Conservation (phyloP, 2,888 invertebrate species). For the Zelleria hepariella region DNA sequence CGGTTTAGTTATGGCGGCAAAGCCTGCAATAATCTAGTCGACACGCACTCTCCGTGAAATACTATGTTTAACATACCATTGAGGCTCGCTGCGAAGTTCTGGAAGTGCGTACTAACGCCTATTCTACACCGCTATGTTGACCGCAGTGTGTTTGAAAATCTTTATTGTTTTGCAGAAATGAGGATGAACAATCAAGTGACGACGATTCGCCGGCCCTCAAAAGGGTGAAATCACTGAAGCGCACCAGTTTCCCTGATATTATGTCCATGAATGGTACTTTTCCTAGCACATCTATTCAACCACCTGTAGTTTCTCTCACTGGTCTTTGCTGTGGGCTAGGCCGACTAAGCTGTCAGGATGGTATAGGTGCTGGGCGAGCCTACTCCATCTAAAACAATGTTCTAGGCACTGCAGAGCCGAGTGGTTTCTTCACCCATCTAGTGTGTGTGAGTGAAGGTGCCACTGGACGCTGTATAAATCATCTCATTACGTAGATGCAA, state of each 20-base stretch:
- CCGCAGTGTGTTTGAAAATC: constrained; percentile 3
- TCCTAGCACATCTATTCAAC: background rate
- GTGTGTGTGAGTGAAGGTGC: too few relatives aligned
- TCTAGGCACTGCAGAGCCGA: too few relatives aligned
- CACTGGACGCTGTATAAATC: too few relatives aligned
- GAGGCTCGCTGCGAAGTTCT: constrained; percentile 50
- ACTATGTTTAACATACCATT: constrained; percentile 50
- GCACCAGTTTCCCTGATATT: constrained; percentile 43
- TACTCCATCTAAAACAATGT: too few relatives aligned
- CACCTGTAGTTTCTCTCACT: background rate
- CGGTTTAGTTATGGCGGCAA: constrained; percentile 64
- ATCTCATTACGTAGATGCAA: too few relatives aligned
- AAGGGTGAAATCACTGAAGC: constrained; percentile 44
- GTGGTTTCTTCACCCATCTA: too few relatives aligned
- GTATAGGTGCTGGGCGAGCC: too few relatives aligned
- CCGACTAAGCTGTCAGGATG: too few relatives aligned
- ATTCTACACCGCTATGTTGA: background rate
- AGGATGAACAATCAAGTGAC: constrained; percentile 52
- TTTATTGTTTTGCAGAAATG: constrained; percentile 40
- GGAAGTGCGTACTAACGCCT: constrained; percentile 37
- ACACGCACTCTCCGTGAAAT: constrained; percentile 13
- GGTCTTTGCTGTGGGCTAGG: too few relatives aligned
- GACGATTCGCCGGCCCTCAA: constrained; percentile 55
- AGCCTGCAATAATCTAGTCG: constrained; percentile 27
- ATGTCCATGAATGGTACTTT: constrained; percentile 45